Percentiles rank a stretch among this genome's conserved stretches.
Evolutionary conservation across 64 coral and sea anemone species (phyloP).

Genomic region (Actinia equina): DNA sequence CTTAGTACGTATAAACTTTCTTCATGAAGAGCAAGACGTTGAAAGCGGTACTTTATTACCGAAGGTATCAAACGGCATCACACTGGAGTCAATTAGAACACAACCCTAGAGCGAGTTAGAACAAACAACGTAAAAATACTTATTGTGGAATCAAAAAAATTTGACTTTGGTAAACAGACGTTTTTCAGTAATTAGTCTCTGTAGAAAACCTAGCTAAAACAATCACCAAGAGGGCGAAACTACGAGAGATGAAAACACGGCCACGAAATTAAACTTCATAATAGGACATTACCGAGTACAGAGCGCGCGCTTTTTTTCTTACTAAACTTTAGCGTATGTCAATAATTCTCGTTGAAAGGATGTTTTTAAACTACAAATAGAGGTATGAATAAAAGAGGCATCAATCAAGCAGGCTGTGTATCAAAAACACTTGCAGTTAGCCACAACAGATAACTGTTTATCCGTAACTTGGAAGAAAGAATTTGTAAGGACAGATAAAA

Average conservation of each 20-base stretch:
- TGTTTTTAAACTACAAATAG: conserved; percentile 1
- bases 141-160: conserved; percentile 16
- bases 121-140: conserved; percentile 1
- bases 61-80: background rate
- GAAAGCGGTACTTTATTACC: background rate
- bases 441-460: background rate
- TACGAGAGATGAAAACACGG: background rate
- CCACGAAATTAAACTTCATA: background rate
- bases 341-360: conserved; percentile 7
- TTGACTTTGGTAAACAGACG: conserved; percentile 9
- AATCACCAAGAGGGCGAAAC: background rate
- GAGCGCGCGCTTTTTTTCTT: conserved; percentile 12
- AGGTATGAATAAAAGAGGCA: background rate
- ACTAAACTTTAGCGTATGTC: background rate
- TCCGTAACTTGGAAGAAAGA: background rate
- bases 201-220: background rate
- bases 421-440: background rate
- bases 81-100: background rate
- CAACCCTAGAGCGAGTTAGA: background rate
- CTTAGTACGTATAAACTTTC: background rate
- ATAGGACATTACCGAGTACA: background rate
- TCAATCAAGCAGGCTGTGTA: background rate
- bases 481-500: background rate
- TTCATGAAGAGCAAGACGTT: background rate
- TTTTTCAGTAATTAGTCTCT: background rate